These are phyloP conservation scores for Nematostella vectensis DNA, from an alignment of 92 coral and sea anemone genomes.

Conservation along the genomic window DNA sequence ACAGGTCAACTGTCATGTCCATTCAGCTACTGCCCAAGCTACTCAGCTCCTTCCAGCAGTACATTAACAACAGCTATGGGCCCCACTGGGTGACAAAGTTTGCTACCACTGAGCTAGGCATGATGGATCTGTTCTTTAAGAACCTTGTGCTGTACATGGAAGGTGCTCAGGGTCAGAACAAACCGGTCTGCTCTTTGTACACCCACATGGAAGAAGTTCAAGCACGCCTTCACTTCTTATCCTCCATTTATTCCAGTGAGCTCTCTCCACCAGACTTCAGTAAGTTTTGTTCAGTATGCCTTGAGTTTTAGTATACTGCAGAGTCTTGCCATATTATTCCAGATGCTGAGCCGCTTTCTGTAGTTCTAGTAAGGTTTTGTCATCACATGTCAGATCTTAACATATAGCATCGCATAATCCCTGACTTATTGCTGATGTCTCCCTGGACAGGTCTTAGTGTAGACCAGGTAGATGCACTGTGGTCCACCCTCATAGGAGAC, in stretches of 20 bases:
- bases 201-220: conserved; percentile 83
- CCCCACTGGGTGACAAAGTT: conserved; percentile 90
- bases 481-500: conserved; percentile 84
- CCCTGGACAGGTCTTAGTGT: conserved; percentile 75
- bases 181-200: conserved; percentile 45
- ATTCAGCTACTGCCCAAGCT: conserved; percentile 90
- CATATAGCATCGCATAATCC: no score
- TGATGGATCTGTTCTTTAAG: conserved; percentile 84
- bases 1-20: conserved; percentile 90
- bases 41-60: conserved; percentile 92
- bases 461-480: conserved; percentile 81
- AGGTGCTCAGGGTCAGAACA: conserved; percentile 11
- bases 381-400: no score
- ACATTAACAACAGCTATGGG: conserved; percentile 56
- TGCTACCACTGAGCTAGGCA: conserved; percentile 76
- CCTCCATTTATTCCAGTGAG: conserved; percentile 88
- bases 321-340: background rate
- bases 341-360: background rate
- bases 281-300: conserved; percentile 37
- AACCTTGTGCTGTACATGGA: conserved; percentile 66
- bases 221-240: conserved; percentile 81
- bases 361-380: no score
- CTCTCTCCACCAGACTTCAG: conserved; percentile 90
- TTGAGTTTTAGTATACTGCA: no score
- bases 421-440: no score